Base-by-base conservation (phyloP, 2,888 invertebrate genomes). In the Rhingia campestris region DNA sequence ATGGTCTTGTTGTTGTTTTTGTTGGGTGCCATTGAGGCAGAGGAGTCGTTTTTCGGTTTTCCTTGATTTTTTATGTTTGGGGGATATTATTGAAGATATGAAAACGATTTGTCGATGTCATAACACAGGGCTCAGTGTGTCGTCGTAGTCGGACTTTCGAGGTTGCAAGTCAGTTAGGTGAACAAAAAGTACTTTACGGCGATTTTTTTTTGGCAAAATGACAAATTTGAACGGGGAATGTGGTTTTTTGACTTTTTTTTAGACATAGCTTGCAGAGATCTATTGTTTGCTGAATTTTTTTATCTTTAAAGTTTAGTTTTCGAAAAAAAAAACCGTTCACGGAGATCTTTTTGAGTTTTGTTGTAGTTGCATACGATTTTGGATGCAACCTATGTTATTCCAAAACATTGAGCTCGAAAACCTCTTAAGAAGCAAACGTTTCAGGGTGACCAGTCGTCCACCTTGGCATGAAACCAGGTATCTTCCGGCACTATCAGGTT, bases 71-170 rank as follows among this genome's bases (percentile, higher is more conserved):
- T 66, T 54, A 33, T 35, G 2, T 10, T 43, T 22, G n/a, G 30
- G 58, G 43, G 47, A 22, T 51, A 41, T 72, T 69, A 10, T 67
- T 37, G 41, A 56, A 75, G 66, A 73, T 82, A 82, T 77, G 51
- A 59, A 73, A 82, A 63, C 79, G 82, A 82, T 82, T 82, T 82
- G 79, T 82, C 73, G 73, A 79, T 69, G 63, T 66, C 61, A 43
- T 69, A 73, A 61, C 35, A 12, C 33, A 7, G 39, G 51, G 49
- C 54, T 53, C 51, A 59, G 43, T 63, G 54, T 56, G 14, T 22
- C 12, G 30, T 12, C 6, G 39, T 9, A 7, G 35, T 14, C 7
- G 39, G 43, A 49, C 22, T 22, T 14, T 58, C 14, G 47, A 47
- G 70, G 49, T 61, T 61, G 35, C 9, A 82, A 56, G 67, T 82